phyloP scores from a whole-genome alignment of 2,888 invertebrate genomes.

The Agonopterix subpropinquella region DNA sequence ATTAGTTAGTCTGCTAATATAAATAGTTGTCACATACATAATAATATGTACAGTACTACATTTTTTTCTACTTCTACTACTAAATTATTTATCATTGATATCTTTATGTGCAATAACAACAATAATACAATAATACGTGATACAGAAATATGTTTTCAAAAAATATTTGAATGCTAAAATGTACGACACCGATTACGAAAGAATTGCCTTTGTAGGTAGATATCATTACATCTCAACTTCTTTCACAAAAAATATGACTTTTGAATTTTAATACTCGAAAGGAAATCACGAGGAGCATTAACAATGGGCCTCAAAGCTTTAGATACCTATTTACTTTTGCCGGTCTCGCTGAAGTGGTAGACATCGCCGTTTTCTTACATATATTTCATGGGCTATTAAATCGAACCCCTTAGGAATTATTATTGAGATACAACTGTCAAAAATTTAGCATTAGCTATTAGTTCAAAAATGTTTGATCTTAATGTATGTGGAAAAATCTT shows the following conservation, averaged over 20 bases:
- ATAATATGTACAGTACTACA: too few relatives aligned
- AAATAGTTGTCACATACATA: too few relatives aligned
- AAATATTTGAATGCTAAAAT: neutral
- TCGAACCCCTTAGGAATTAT: constrained; percentile 38
- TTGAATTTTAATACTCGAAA: constrained; percentile 44
- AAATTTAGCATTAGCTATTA: too few relatives aligned
- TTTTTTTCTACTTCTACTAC: too few relatives aligned
- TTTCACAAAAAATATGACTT: constrained; percentile 39
- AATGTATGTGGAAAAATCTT: too few relatives aligned
- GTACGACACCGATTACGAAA: constrained; percentile 4
- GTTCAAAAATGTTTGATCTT: too few relatives aligned
- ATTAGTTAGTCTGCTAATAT: too few relatives aligned
- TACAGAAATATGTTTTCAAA: neutral
- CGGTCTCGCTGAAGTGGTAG: constrained; percentile 45
- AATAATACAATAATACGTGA: too few relatives aligned
- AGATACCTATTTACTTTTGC: constrained; percentile 44
- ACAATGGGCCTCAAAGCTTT: constrained; percentile 48
- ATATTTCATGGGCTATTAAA: constrained; percentile 75
- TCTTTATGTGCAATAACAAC: too few relatives aligned
- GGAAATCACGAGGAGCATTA: constrained; percentile 49
- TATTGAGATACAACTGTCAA: too few relatives aligned
- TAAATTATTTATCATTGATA: too few relatives aligned
- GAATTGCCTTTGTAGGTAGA: constrained; percentile 8
- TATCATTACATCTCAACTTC: constrained; percentile 21
- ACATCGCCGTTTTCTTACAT: constrained; percentile 62